Evolutionary conservation across 1,140 invertebrate genomes (phyloP), one percentile per base, ranked within the genome.

Genomic region (Zelostemma sp.): DNA sequence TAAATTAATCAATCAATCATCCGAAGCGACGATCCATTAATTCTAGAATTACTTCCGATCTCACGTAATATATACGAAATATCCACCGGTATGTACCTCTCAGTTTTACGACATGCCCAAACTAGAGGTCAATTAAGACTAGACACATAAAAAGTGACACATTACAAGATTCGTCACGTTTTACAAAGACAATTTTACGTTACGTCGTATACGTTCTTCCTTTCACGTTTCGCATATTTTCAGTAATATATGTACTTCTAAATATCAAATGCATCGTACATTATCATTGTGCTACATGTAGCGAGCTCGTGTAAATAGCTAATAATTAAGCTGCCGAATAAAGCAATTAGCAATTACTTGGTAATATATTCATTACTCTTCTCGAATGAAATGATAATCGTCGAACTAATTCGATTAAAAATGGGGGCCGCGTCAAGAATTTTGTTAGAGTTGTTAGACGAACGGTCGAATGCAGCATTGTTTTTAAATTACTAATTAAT

Each of bases 21-120:
- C 16, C 12, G 11, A 15, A 33, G 16, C 6, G 53, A 41, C 3
- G 1, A 63, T 45, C 72, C 38, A 46, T 58, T 71, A 69, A 66
- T 60, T 62, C 63, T 54, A 58, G 11, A 68, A 60, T 76, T 48
- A 50, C 59, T 6, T 57, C 63, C 67, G 25, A 3, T 28, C 59
- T 76, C 64, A 74, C 62, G 80, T n/a, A n/a, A n/a, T 65, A 68
- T 66, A 35, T 35, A 80, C 58, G 80, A 69, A 79, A 35, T 35
- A 78, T 59, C 59, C 17, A 77, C 76, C 57, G 3, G 48, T 73
- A 70, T 65, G 19, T 77, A 77, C 56, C 54, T 73, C 17, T 77
- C 60, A 82, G 78, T 78, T 74, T 75, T 80, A 85, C 79, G 69
- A 76, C 83, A 85, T 85, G 83, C 83, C 82, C 76, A 84, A 82